Conservation (phyloP, 2,888 invertebrate species). For the Linyphia triangularis region DNA sequence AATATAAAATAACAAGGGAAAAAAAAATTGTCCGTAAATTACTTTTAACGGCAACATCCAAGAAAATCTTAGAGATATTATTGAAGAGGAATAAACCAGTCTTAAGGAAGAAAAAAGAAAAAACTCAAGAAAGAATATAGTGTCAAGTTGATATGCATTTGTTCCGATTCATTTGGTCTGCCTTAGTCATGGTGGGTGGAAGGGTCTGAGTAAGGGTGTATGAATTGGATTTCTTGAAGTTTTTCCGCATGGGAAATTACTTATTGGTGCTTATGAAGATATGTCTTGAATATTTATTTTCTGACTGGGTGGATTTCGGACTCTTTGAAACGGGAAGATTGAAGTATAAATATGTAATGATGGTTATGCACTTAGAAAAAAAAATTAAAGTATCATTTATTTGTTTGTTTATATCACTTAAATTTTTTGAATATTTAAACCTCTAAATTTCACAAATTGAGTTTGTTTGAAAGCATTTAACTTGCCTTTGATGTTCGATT, state of each 20-base stretch:
- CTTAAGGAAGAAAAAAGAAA: neutral
- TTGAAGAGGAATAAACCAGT: neutral
- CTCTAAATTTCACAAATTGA: too few species aligned
- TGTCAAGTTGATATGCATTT: neutral
- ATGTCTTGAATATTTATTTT: neutral
- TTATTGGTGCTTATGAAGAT: slow-evolving; percentile 3
- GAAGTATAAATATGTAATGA: neutral
- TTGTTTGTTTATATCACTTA: too few species aligned
- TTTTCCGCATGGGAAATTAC: neutral
- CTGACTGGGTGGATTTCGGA: neutral
- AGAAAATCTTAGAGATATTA: neutral
- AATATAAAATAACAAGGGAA: neutral
- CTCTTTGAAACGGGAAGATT: neutral
- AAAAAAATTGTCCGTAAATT: neutral
- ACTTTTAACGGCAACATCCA: neutral
- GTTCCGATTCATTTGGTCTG: neutral
- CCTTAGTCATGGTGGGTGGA: neutral
- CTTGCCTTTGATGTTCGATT: too few species aligned
- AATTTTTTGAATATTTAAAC: too few species aligned
- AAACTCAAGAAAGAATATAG: neutral
- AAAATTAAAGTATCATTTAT: neutral
- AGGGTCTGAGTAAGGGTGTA: neutral
- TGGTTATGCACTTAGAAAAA: neutral
- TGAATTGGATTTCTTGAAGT: neutral
- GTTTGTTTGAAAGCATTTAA: too few species aligned